Evolutionary conservation across 2,888 invertebrate genomes (phyloP), one percentile per base, ranked within the genome.

Genomic region (Diadegma fenestrale): DNA sequence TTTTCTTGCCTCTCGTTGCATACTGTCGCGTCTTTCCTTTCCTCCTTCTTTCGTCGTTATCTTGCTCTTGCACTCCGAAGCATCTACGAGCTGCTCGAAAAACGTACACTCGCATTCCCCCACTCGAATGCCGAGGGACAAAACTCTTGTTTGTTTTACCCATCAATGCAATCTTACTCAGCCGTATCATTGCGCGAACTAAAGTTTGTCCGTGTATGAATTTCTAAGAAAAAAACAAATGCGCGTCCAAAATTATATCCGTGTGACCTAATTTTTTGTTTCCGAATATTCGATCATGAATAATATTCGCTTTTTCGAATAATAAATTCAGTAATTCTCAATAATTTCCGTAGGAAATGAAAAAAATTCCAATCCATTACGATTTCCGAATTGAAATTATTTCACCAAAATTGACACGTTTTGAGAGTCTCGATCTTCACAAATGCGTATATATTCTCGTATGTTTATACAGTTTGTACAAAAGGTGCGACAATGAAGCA

Each of bases 1-100:
- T 76, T 82, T 58, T 73, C 58, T 37, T 37, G 7, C 45, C 73
- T 68, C 80, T 68, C 80, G 26, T 41, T 72, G 22, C 45, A 66
- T 68, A 64, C 69, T 45, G 48, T 19, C 33, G 19, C 45, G 14
- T 72, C 26, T 75, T 66, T 61, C 33, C 51, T 48, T 54, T 45
- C 76, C 51, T 51, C 30, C 63, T 33, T 48, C 30, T 64, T 37
- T 10, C 41, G 10, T 10, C 41, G 10, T 45, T 64, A 7, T n/a
- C 54, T n/a, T n/a, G 41, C 48, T 51, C 33, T 54, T 14, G 30
- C 54, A 33, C 68, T 22, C 3, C 26, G 26, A 26, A 68, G 17
- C 14, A 14, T 72, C 22, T 72, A 22, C 33, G n/a, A 37, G 61
- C 48, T 48, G 48, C 48, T 48, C 48, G n/a, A 5, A 17, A n/a